Base-by-base conservation (phyloP, 2,888 invertebrate species). In the Spisula subtruncata region DNA sequence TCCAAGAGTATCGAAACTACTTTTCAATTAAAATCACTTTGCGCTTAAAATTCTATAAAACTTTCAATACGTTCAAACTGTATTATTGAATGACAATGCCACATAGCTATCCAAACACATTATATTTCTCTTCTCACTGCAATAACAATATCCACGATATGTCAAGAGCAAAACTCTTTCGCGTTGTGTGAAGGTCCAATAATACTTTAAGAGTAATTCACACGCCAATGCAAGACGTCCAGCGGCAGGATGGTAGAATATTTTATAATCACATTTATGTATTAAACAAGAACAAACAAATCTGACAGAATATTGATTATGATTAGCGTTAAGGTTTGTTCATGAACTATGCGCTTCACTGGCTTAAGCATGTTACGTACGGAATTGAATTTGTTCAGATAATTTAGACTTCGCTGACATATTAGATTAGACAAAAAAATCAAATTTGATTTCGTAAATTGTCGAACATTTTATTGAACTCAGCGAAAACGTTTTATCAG, bases 341-440 rank as follows among this genome's bases (percentile, higher is more conserved):
- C 60, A 25, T 25, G 60, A 25, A 66, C n/a, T n/a, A 25, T 25
- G 25, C 25, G 25, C 60, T 66, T 6, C 25, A 66, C 25, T 66
- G 60, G 25, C 25, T 66, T n/a, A 66, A 66, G 60, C 60, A 12
- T 66, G 25, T 66, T 66, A 25, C 60, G 60, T 25, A 66, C 12
- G 4, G 60, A 66, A 66, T 66, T 66, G 60, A 66, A 66, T 66
- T 66, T 66, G 60, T 66, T 66, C 60, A 20, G 60, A 66, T 66
- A 66, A 66, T 25, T 66, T 25, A 25, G 51, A 16, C 12, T 16
- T 51, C 51, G n/a, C n/a, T 25, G 25, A n/a, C 25, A 25, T 25
- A 25, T 25, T 10, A n/a, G 60, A 25, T 66, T 66, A 66, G 60
- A n/a, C 60, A 66, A 25, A 10, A n/a, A 66, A 20, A 66, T 66